A percentile compares a stretch with the other conserved stretches of the same genome.
These are phyloP conservation scores for Caenorhabditis macrosperma DNA, from an alignment of 2,888 invertebrate species.

Conservation along the genomic window DNA sequence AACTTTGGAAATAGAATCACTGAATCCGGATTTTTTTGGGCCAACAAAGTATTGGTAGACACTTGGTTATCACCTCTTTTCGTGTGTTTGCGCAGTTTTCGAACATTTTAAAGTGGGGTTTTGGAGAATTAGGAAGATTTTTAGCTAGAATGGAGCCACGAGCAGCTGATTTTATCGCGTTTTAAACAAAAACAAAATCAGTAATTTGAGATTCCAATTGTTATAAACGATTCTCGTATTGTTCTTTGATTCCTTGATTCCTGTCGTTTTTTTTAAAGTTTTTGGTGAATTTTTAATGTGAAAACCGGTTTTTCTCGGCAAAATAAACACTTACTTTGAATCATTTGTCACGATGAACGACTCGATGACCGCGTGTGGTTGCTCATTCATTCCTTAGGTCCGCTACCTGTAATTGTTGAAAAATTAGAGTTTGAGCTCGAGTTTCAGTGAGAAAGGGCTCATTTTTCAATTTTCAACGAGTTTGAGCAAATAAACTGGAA, in stretches of 20 bases:
- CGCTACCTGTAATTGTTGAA: constrained; percentile 1
- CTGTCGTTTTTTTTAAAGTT: constrained; percentile 4
- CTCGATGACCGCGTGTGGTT: constrained; percentile 45
- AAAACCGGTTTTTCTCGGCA: neutral
- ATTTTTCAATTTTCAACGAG: neutral
- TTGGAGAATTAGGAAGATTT: neutral
- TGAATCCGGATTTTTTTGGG: constrained; percentile 1
- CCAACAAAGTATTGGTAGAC: neutral
- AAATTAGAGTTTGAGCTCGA: neutral
- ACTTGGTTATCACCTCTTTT: neutral
- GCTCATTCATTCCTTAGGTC: constrained; percentile 48
- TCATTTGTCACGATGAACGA: constrained; percentile 39
- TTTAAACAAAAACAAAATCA: neutral
- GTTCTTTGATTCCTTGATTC: neutral
- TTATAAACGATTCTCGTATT: constrained; percentile 6
- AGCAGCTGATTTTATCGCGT: neutral
- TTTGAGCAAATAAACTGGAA: neutral
- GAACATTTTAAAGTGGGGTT: neutral
- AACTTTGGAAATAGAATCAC: neutral
- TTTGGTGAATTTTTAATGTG: neutral
- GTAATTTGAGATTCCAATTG: neutral
- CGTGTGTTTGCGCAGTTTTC: neutral
- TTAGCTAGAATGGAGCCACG: neutral
- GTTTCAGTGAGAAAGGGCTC: neutral
- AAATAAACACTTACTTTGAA: constrained; percentile 30